Evolutionary conservation across 2,113 vertebrate genomes (phyloP).

Genomic region (Sarotherodon lohbergeri): DNA sequence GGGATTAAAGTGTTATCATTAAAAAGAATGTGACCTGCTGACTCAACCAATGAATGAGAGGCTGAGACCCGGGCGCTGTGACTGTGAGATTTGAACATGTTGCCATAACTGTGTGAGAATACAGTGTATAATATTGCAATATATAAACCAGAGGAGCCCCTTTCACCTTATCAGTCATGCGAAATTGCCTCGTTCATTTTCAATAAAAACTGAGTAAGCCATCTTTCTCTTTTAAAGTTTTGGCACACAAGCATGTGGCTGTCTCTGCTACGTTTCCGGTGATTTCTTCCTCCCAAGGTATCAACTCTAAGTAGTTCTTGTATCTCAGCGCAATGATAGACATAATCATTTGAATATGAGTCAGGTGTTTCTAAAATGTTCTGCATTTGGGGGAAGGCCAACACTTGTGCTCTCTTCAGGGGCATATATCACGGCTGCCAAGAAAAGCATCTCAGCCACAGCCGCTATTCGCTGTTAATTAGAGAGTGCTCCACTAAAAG

Average conservation of each 20-base stretch:
- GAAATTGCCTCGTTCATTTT: conserved; percentile 7
- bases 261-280: background rate
- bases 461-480: conserved; percentile 61
- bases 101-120: background rate
- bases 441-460: conserved; percentile 47
- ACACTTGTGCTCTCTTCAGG: conserved; percentile 24
- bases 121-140: background rate
- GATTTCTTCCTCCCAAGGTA: background rate
- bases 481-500: conserved; percentile 52
- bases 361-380: conserved; percentile 43
- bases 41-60: conserved; percentile 15
- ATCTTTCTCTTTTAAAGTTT: background rate
- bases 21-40: conserved; percentile 41
- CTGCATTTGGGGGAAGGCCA: conserved; percentile 36
- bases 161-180: background rate
- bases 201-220: conserved; percentile 2
- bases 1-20: conserved; percentile 64
- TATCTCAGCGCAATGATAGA: conserved; percentile 7
- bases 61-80: background rate
- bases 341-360: conserved; percentile 22
- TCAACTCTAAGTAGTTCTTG: conserved; percentile 7
- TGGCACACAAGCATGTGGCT: background rate
- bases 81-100: background rate
- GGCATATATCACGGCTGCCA: conserved; percentile 33
- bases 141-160: background rate